These are phyloP conservation scores for Drosophila sproati DNA, from an alignment of 1,140 invertebrate species.

Conservation along the genomic window DNA sequence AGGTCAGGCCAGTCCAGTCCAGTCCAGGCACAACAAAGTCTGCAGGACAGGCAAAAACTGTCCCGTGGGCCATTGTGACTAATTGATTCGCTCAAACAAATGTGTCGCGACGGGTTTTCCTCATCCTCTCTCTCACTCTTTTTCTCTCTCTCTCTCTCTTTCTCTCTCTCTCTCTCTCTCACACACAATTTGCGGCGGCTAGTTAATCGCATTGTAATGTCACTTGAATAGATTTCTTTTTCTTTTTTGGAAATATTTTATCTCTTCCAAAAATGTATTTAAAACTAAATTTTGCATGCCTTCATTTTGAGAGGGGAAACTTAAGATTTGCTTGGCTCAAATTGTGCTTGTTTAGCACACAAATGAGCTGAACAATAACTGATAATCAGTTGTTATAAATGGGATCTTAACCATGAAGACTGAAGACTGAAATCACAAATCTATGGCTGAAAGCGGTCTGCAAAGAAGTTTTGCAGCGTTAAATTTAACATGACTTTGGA, in stretches of 20 bases:
- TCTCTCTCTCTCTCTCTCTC: too few relatives aligned
- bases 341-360: conserved; percentile 12
- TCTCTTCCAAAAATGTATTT: conserved; percentile 10
- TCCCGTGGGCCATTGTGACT: conserved; percentile 71
- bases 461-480: too few relatives aligned
- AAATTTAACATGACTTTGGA: too few relatives aligned
- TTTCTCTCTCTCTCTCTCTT: background rate
- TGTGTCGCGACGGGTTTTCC: conserved; percentile 32
- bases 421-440: background rate
- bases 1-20: background rate
- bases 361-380: conserved; percentile 19
- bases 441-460: too few relatives aligned
- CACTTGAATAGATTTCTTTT: conserved; percentile 31
- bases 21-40: conserved; percentile 2
- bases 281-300: conserved; percentile 8
- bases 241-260: conserved; percentile 14
- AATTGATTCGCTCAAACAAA: conserved; percentile 74
- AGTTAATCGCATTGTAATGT: conserved; percentile 69
- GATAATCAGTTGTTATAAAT: background rate
- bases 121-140: conserved; percentile 20
- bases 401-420: background rate
- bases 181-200: conserved; percentile 69
- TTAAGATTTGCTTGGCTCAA: background rate
- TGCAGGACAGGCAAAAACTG: conserved; percentile 29
- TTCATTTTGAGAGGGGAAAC: background rate